phyloP scores from a whole-genome alignment of 2,113 vertebrate genomes.

The Andinoacara biseriatus region DNA sequence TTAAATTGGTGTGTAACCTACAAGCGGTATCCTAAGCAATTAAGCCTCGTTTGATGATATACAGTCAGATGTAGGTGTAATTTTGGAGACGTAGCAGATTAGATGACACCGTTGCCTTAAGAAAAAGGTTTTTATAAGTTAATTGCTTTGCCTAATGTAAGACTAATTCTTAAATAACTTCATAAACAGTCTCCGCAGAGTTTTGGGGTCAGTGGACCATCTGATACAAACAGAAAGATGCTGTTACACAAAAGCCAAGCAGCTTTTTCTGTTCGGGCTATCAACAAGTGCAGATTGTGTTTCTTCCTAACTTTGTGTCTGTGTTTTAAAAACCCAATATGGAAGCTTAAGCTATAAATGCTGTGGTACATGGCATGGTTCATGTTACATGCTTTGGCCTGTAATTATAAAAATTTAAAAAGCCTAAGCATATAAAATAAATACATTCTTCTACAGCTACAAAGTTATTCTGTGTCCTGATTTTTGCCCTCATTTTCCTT shows the following conservation, averaged over 20 bases:
- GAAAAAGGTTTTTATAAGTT: not conserved
- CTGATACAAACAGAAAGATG: too few relatives aligned
- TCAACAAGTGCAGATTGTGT: not conserved
- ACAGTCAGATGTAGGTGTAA: not conserved
- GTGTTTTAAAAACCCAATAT: too few relatives aligned
- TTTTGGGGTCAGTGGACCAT: not conserved
- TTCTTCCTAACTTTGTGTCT: too few relatives aligned
- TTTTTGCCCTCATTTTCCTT: slow-evolving; percentile 1
- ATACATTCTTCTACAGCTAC: not conserved
- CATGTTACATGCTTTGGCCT: not conserved
- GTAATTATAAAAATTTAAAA: not conserved
- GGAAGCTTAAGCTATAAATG: not conserved
- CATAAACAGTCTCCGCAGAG: not conserved
- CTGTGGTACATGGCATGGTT: not conserved
- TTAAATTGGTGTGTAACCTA: not conserved
- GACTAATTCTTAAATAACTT: not conserved
- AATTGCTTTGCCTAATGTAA: not conserved
- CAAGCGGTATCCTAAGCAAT: not conserved
- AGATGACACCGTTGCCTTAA: not conserved
- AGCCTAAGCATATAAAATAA: not conserved
- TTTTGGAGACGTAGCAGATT: not conserved
- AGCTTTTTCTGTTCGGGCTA: too few relatives aligned
- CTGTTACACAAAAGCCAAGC: too few relatives aligned
- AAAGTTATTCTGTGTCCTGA: not conserved
- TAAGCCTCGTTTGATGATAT: not conserved